Evolutionary conservation across 2,888 invertebrate species (phyloP), one percentile per base, ranked within the genome.

Genomic region (Standfussiana lucernea): DNA sequence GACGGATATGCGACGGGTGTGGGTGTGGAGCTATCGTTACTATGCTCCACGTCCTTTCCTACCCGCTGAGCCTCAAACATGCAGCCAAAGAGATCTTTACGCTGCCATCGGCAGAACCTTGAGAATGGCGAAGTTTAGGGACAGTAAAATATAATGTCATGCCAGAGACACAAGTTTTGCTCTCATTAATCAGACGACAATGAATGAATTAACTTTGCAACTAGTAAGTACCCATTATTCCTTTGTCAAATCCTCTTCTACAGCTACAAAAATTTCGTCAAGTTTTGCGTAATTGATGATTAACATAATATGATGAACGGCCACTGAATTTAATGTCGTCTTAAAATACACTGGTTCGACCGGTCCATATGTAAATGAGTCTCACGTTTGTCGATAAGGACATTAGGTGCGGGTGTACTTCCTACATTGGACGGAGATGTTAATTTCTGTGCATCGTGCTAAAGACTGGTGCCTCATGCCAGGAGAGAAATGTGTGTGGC

Each of bases 321-420:
- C 61, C 45, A n/a, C 24, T 21, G 18, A 59, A 53, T 82, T 56
- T 65, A 59, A 65, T 42, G 47, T 65, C 32, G 42, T 37, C 77
- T 70, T 83, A 62, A 80, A 80, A 69, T 83, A 71, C 45, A 47
- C 47, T 56, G 35, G 66, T n/a, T 56, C 70, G 40, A 56, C 47
- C 40, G 67, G 45, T 78, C 56, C 24, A 7, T 67, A 82, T 76
- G 85, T 62, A 70, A 84, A 83, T 83, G 28, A 47, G 42, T 37
- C 28, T 61, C n/a, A 62, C 42, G 35, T 35, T n/a, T 45, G 40
- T n/a, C 40, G 56, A 45, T 73, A 11, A 56, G 56, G 59, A 56
- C 59, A 13, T 72, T 65, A 42, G 42, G 47, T 56, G 28, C 45
- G 65, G 35, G 53, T 45, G 72, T 64, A 80, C 75, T 81, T 80